These are phyloP conservation scores for Danio jaintianensis DNA, from an alignment of 2,797 vertebrate species.

Conservation along the genomic window DNA sequence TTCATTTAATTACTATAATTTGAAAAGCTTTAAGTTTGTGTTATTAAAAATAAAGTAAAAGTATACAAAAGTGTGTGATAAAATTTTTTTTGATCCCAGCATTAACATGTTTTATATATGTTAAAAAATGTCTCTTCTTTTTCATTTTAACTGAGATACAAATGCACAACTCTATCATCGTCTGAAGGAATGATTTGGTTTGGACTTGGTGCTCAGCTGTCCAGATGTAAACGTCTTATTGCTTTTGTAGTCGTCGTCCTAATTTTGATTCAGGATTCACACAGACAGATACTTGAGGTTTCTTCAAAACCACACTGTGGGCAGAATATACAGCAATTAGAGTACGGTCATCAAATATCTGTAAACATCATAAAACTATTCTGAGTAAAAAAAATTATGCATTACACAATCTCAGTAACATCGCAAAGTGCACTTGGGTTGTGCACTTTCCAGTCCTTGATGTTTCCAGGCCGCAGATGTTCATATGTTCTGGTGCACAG, in stretches of 20 bases:
- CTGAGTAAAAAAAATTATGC: not conserved
- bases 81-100: too few relatives aligned
- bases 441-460: conserved; percentile 22
- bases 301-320: conserved; percentile 35
- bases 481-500: conserved; percentile 3
- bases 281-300: conserved; percentile 12
- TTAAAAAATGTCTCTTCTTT: too few relatives aligned
- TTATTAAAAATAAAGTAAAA: too few relatives aligned
- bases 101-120: too few relatives aligned
- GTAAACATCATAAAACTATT: not conserved
- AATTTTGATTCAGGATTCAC: conserved; percentile 11
- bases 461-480: not conserved
- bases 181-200: not conserved
- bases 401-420: conserved; percentile 39
- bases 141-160: too few relatives aligned
- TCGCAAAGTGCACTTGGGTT: conserved; percentile 35
- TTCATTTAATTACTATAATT: not conserved
- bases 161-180: not conserved
- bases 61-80: too few relatives aligned
- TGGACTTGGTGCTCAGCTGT: not conserved
- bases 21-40: not conserved
- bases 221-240: not conserved
- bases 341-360: not conserved
- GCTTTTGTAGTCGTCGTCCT: not conserved
- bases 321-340: conserved; percentile 12